Conservation (phyloP, 2,797 vertebrate genomes). For the Onychomys torridus region DNA sequence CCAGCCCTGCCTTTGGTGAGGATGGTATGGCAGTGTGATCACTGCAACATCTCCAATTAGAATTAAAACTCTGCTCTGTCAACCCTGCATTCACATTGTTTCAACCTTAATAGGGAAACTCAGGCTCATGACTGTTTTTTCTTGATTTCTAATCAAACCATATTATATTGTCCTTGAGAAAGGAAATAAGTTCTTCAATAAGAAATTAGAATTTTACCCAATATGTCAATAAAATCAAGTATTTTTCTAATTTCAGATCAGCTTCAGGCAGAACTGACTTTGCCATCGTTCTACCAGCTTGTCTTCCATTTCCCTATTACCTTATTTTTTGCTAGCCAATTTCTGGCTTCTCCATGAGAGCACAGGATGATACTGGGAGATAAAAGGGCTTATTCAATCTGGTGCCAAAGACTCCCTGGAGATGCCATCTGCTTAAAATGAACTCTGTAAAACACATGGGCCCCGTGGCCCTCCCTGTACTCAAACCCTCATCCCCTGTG, state of each 20-base stretch:
- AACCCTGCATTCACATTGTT: neutral
- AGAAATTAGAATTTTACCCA: slow-evolving; percentile 1
- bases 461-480: neutral
- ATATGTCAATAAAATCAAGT: neutral
- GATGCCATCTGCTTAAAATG: fast-evolving
- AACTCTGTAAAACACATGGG: neutral
- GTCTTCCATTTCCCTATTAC: neutral
- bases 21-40: neutral
- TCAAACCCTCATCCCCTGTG: neutral
- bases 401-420: neutral
- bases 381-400: neutral
- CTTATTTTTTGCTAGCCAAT: neutral
- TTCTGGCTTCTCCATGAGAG: neutral
- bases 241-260: neutral
- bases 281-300: neutral
- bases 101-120: neutral
- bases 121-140: neutral
- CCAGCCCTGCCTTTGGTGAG: neutral
- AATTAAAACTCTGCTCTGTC: neutral
- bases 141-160: slow-evolving; percentile 36
- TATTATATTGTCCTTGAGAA: neutral
- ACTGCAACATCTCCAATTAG: neutral
- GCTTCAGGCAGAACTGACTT: neutral
- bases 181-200: neutral
- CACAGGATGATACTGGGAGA: neutral